These are phyloP conservation scores for Mimachlamys varia DNA, from an alignment of 2,888 invertebrate genomes.

Conservation along the genomic window DNA sequence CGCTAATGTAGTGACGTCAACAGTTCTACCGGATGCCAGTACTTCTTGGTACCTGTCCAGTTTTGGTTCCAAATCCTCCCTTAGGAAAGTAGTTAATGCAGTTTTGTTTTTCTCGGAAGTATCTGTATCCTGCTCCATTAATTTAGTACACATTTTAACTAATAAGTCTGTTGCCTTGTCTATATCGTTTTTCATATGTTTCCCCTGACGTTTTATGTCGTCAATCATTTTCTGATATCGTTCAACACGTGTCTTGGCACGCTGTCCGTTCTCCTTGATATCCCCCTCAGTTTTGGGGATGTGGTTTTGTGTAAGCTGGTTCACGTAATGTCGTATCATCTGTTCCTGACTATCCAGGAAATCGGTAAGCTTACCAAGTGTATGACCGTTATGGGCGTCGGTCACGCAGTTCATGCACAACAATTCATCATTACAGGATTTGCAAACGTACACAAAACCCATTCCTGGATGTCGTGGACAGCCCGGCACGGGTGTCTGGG, in stretches of 20 bases:
- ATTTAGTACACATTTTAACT: background rate
- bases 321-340: background rate
- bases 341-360: background rate
- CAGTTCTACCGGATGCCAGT: background rate
- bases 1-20: constrained; percentile 9
- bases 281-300: background rate
- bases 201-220: background rate
- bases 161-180: background rate
- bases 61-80: background rate
- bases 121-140: background rate
- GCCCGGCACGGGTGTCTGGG: background rate
- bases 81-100: background rate
- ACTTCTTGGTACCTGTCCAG: background rate
- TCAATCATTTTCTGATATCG: background rate
- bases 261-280: background rate
- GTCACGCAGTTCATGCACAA: background rate
- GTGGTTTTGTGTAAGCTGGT: background rate
- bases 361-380: background rate
- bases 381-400: background rate
- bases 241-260: background rate
- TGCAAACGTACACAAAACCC: background rate
- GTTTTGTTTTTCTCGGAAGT: constrained; percentile 10
- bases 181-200: background rate
- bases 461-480: background rate
- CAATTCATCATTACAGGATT: background rate